Evolutionary conservation across 2,113 vertebrate genomes (phyloP), one percentile per base, ranked within the genome.

Genomic region (Ceuthmochares aereus): DNA sequence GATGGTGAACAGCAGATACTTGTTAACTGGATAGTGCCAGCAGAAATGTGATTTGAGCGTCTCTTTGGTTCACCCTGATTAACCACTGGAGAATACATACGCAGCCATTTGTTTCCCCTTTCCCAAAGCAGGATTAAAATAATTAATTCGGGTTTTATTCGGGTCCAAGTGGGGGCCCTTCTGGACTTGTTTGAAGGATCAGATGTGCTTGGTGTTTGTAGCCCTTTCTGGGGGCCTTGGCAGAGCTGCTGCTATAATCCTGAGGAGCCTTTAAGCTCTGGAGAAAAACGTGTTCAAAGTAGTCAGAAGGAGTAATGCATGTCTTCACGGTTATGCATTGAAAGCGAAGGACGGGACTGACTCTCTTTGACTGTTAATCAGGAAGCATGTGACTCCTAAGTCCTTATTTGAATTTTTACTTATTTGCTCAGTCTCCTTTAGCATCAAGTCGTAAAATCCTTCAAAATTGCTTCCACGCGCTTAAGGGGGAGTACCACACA

Each of bases 381-480:
- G 51, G 19, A 16, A 81, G 29, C 0, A 1, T 9, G 42, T 0
- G 7, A 42, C 76, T 47, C 32, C 19, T 0, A 29, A 67, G 52
- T 10, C 54, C 29, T 19, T 54, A 3, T 7, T 70, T 83, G 67
- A 83, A 68, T 56, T 93, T 82, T 83, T 58, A 36, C 62, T 47
- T 84, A 4, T 93, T 80, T 90, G 29, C 51, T 84, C 54, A 32
- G 62, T 45, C 32, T 89, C 49, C 34, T 58, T 68, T 40, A 79
- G 54, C 51, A 58, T 67, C 66, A 69, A 80, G 20, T 13, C 69
- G 67, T 73, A 69, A 94, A 76, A 32, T 85, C 70, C n/a, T 19
- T 67, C 78, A 40, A 80, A 90, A 85, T 52, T 25, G 59, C 59
- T 90, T 94, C 75, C 45, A 70, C 3, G 4, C 3, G 0, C 74